Evolutionary conservation across 2,888 invertebrate species (phyloP).

Genomic region (Archips xylosteana): DNA sequence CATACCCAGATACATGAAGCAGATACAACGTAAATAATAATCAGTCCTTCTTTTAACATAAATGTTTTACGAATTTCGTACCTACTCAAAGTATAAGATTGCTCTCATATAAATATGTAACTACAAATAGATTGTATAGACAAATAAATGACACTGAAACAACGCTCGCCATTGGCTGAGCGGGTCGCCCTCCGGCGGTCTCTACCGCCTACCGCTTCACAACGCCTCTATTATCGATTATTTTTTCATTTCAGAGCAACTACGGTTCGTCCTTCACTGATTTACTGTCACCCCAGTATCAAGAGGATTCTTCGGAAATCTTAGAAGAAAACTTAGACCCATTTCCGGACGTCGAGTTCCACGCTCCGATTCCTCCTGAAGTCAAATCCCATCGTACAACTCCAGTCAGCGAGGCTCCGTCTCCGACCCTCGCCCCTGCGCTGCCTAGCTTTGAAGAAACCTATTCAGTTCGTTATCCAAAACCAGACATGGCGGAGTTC

Average conservation of each 20-base stretch:
- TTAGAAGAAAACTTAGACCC: constrained; percentile 91
- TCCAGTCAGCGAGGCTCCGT: constrained; percentile 76
- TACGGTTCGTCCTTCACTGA: constrained; percentile 93
- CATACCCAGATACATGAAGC: not conserved
- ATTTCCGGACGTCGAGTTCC: constrained; percentile 89
- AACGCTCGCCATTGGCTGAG: constrained; percentile 69
- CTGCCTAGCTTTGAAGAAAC: constrained; percentile 96
- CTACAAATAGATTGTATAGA: constrained; percentile 19
- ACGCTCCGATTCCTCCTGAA: constrained; percentile 76
- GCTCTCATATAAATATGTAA: not conserved
- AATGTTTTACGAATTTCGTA: not conserved
- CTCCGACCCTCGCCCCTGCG: constrained; percentile 85
- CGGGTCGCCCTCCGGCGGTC: constrained; percentile 65
- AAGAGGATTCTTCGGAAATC: constrained; percentile 89
- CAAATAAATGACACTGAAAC: constrained; percentile 40
- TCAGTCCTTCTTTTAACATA: not conserved
- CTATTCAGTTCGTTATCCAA: constrained; percentile 91
- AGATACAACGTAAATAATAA: not conserved
- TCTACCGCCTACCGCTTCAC: constrained; percentile 70
- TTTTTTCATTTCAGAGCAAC: constrained; percentile 88
- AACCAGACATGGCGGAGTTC: constrained; percentile 87
- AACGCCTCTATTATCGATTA: constrained; percentile 77
- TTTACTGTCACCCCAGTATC: constrained; percentile 90
- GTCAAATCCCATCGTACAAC: constrained; percentile 74
- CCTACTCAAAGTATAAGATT: not conserved